Evolutionary conservation across 1,140 invertebrate genomes (phyloP), one percentile per base, ranked within the genome.

Genomic region (Halictus rubicundus): DNA sequence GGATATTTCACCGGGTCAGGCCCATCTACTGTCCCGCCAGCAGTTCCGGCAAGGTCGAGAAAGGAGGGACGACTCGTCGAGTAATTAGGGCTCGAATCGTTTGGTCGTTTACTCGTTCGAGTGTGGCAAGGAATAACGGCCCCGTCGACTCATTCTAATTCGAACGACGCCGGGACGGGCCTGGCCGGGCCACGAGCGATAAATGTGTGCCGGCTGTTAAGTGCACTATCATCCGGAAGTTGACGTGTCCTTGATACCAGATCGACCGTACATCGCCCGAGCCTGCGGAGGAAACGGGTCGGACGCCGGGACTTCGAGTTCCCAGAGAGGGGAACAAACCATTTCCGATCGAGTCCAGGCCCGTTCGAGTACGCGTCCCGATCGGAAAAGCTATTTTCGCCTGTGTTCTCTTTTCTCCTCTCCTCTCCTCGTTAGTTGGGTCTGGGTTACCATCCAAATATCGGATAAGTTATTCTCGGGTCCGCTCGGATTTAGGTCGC

Each of bases 171-270:
- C 10, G 10, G 16, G 49, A 19, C 52, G 73, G 25, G 27, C 46
- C 6, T 42, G 49, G 49, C n/a, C 52, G 73, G 39, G 27, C 46
- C 2, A 68, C 59, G 60, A 66, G 12, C 63, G 52, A 80, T 74
- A 66, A 80, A 74, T 74, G 54, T 74, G 42, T 66, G 77, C 19
- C 72, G 27, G 32, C 57, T 49, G 60, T 60, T 69, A 81, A 85
- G 77, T 73, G 66, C 60, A 37, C 66, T 81, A 84, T 85, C 82
- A 57, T 68, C 64, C 37, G 82, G 78, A 84, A 85, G 79, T 75
- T 84, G 52, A 72, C 49, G 68, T 54, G 68, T 57, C 73, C 82
- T 81, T 84, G 83, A 84, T 85, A 59, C 64, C 78, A 68, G 71
- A 73, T 74, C 78, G 21, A 74, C 68, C 76, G 32, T 72, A 72